These are phyloP conservation scores for Merluccius polli DNA, from an alignment of 2,797 vertebrate genomes.

Conservation along the genomic window DNA sequence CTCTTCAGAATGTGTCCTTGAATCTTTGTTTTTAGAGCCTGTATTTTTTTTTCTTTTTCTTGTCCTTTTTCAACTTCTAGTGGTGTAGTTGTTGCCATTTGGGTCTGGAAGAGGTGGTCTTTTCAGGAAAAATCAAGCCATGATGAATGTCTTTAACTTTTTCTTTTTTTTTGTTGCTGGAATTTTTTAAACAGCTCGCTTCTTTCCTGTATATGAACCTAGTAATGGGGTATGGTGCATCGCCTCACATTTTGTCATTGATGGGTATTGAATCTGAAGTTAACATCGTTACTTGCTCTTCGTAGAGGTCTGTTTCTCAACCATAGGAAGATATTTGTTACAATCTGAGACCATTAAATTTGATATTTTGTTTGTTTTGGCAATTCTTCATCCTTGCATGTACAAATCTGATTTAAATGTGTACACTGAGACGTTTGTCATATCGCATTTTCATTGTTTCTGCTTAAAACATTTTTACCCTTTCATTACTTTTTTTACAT, in stretches of 20 bases:
- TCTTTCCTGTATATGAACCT: conserved; percentile 1
- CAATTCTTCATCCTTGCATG: conserved; percentile 25
- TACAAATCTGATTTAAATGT: conserved; percentile 25
- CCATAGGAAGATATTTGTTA: conserved; percentile 10
- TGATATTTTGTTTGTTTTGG: conserved; percentile 7
- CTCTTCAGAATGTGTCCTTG: conserved; percentile 73
- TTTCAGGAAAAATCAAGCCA: conserved; percentile 74
- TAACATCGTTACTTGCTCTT: conserved; percentile 13
- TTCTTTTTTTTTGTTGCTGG: conserved; percentile 54
- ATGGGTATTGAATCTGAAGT: conserved; percentile 14
- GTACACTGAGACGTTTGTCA: conserved; percentile 24
- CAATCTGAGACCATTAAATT: conserved; percentile 37
- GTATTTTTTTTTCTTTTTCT: conserved; percentile 15
- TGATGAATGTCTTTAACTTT: conserved; percentile 65
- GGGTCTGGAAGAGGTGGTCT: conserved; percentile 74
- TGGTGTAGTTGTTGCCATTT: conserved; percentile 65
- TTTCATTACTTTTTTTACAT: conserved; percentile 8
- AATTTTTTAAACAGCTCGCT: conserved; percentile 47
- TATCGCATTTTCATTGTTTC: conserved; percentile 5
- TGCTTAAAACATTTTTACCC: conserved; percentile 4
- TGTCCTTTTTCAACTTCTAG: conserved; percentile 46
- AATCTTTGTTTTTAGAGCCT: conserved; percentile 19
- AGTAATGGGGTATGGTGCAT: too few species aligned
- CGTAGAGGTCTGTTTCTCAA: neutral
- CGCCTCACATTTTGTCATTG: conserved; percentile 4